Conservation (phyloP, 2,888 invertebrate genomes). For the Chalcosyrphus nemorum region DNA sequence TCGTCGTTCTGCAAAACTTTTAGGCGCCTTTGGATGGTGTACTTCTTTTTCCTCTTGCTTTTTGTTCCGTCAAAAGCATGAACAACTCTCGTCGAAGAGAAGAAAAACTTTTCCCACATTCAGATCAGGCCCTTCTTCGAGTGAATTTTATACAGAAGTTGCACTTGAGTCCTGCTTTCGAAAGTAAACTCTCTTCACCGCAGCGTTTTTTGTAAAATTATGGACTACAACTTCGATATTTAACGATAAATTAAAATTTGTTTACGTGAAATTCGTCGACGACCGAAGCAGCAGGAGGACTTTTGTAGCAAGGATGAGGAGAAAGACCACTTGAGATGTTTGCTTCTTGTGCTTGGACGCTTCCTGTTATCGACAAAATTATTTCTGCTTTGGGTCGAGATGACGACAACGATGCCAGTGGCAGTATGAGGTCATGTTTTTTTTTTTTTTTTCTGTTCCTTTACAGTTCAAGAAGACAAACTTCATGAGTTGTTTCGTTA, state of each 20-base stretch:
- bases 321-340: conserved; percentile 60
- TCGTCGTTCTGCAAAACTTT: conserved; percentile 41
- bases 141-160: conserved; percentile 44
- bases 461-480: conserved; percentile 52
- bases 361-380: conserved; percentile 72
- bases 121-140: background rate
- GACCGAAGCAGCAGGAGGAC: conserved; percentile 14
- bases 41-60: background rate
- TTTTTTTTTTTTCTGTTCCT: background rate
- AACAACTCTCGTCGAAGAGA: conserved; percentile 39
- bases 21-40: conserved; percentile 60
- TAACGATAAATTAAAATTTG: conserved; percentile 72
- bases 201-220: conserved; percentile 53
- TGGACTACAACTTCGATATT: conserved; percentile 69
- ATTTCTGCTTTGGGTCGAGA: conserved; percentile 5
- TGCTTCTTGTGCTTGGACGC: conserved; percentile 67
- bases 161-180: conserved; percentile 16
- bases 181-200: background rate
- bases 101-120: conserved; percentile 30
- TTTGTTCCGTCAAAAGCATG: conserved; percentile 52
- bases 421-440: conserved; percentile 59
- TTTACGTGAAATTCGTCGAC: conserved; percentile 63
- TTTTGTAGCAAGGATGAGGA: background rate
- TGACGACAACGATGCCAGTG: conserved; percentile 41
- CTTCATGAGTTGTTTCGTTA: conserved; percentile 51